Evolutionary conservation across 2,113 vertebrate species (phyloP).

Genomic region (Onychostruthus taczanowskii): DNA sequence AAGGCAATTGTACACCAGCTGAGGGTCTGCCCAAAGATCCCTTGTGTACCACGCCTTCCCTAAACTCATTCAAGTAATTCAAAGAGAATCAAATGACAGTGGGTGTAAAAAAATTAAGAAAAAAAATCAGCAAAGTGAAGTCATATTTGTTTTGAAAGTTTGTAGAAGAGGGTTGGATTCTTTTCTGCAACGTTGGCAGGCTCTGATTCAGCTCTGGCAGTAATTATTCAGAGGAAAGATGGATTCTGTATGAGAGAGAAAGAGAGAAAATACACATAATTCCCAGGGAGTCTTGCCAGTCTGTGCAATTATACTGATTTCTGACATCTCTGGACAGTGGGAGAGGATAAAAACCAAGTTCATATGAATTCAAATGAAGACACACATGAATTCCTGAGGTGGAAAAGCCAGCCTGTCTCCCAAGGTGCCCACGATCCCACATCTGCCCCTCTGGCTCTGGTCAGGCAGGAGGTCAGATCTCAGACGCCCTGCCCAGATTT

Average conservation of each 20-base stretch:
- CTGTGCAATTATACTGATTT: conserved; percentile 2
- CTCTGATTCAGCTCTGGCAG: conserved; percentile 36
- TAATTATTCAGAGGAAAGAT: conserved; percentile 23
- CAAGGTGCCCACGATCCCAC: not conserved
- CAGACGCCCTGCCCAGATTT: not conserved
- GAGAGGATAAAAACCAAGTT: conserved; percentile 1
- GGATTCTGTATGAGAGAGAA: not conserved
- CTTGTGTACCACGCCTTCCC: not conserved
- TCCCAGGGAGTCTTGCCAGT: conserved; percentile 36
- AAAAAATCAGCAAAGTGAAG: not conserved
- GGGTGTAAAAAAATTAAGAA: not conserved
- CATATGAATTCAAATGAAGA: not conserved
- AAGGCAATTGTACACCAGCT: not conserved
- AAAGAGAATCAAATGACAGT: not conserved
- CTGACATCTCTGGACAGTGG: conserved; percentile 33
- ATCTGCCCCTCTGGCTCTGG: not conserved
- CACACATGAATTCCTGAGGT: not conserved
- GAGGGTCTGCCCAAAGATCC: not conserved
- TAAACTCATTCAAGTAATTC: not conserved
- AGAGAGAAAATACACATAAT: not conserved
- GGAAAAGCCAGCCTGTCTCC: not conserved
- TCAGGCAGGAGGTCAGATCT: not conserved
- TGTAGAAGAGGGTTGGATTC: conserved; percentile 13
- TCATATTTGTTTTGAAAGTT: conserved; percentile 18
- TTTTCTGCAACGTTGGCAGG: not conserved